Percentiles rank a stretch among this genome's conserved stretches.
These are phyloP conservation scores for Trachythela sp. DNA, from an alignment of 64 coral and sea anemone species.

Conservation along the genomic window DNA sequence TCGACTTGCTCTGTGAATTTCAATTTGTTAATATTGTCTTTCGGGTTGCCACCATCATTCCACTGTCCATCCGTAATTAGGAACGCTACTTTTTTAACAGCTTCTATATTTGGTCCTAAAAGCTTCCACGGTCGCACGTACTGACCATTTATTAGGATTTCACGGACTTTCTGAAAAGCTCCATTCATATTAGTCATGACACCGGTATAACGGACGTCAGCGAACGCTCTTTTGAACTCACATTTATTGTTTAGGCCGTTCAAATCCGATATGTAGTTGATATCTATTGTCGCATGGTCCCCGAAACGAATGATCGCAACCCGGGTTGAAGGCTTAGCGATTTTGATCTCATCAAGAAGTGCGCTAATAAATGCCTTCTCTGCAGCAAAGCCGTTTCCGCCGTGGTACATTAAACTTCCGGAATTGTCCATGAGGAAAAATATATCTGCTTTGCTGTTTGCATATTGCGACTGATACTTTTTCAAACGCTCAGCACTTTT, in stretches of 20 bases:
- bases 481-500: neutral
- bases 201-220: neutral
- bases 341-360: neutral
- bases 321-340: neutral
- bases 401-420: neutral
- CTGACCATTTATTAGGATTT: neutral
- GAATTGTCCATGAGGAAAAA: slow-evolving; percentile 10
- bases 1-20: neutral
- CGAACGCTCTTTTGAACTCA: neutral
- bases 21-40: neutral
- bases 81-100: neutral
- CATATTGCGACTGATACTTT: neutral
- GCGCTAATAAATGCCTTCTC: neutral
- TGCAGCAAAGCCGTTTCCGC: neutral
- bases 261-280: neutral
- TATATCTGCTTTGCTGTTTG: slow-evolving; percentile 13
- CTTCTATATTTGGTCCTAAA: neutral
- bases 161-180: neutral
- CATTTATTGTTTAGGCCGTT: neutral
- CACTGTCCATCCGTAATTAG: slow-evolving; percentile 2
- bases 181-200: neutral
- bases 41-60: neutral
- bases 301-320: neutral
- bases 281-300: neutral
- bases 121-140: neutral